A percentile compares a stretch with the other conserved stretches of the same genome.
phyloP scores from a whole-genome alignment of 1,140 invertebrate species.

The Tachypleus tridentatus region DNA sequence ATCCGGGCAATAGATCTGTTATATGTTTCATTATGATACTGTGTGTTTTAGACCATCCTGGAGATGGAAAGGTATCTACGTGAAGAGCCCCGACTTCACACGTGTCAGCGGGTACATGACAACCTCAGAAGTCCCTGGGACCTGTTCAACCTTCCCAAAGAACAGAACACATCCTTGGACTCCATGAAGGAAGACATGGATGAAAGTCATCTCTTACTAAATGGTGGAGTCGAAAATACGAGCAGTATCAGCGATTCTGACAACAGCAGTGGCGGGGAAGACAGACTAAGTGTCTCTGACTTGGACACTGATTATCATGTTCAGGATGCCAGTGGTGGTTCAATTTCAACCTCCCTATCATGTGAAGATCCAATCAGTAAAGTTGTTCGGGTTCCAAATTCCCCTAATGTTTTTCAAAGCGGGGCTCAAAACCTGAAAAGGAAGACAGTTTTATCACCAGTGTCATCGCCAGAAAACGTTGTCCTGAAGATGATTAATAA shows the following conservation, averaged over 20 bases:
- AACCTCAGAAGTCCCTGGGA: conserved; percentile 31
- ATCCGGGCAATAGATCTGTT: too few relatives aligned
- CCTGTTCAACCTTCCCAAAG: conserved; percentile 43
- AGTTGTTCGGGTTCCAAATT: not conserved
- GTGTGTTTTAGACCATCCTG: conserved; percentile 76
- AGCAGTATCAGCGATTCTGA: conserved; percentile 20
- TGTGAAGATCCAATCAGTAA: not conserved
- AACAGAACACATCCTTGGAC: not conserved
- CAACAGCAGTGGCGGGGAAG: conserved; percentile 38
- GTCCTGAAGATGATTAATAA: not conserved
- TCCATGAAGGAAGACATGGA: not conserved
- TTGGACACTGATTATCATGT: conserved; percentile 7
- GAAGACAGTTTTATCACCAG: not conserved
- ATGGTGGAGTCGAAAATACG: not conserved
- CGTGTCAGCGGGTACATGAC: conserved; percentile 24
- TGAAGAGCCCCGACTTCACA: conserved; percentile 53
- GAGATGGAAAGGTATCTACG: conserved; percentile 94
- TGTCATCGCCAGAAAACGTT: not conserved
- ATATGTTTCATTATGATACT: not conserved
- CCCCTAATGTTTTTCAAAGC: not conserved
- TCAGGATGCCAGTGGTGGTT: not conserved
- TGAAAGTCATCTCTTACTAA: not conserved
- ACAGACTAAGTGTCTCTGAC: conserved; percentile 35
- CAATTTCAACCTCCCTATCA: not conserved
- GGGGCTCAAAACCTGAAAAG: not conserved